Conservation (phyloP, 53 echinoderm and acorn worm genomes). For the Mesocentrotus franciscanus region DNA sequence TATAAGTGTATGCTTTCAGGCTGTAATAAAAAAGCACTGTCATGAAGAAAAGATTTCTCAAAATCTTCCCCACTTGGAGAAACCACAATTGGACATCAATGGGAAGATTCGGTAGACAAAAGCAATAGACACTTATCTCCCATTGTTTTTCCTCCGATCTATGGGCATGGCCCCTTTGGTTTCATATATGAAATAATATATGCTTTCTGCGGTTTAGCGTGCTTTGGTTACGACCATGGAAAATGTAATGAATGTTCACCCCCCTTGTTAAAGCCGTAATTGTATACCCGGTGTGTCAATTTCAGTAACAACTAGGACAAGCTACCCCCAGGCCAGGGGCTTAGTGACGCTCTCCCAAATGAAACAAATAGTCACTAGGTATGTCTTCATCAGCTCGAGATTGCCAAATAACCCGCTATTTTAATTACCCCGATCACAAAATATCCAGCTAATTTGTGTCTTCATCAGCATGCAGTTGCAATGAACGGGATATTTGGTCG, state of each 20-base stretch:
- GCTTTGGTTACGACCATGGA: slow-evolving; percentile 3
- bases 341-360: neutral
- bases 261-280: slow-evolving; percentile 29
- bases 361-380: neutral
- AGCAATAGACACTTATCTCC: neutral
- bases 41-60: neutral
- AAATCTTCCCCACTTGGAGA: neutral
- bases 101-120: neutral
- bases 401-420: no score
- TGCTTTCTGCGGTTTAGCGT: slow-evolving; percentile 3
- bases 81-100: neutral
- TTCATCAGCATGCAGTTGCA: no score
- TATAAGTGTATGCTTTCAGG: neutral
- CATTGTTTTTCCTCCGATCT: neutral
- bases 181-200: slow-evolving; percentile 23
- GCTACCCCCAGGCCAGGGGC: slow-evolving; percentile 51
- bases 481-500: no score
- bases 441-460: no score
- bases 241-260: slow-evolving; percentile 1
- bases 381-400: no score
- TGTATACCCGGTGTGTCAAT: slow-evolving; percentile 40
- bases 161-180: neutral
- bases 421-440: no score
- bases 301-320: slow-evolving; percentile 13
- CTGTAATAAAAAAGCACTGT: neutral